Evolutionary conservation across 2,888 invertebrate genomes (phyloP).

Genomic region (Ceratothoa steindachneri): DNA sequence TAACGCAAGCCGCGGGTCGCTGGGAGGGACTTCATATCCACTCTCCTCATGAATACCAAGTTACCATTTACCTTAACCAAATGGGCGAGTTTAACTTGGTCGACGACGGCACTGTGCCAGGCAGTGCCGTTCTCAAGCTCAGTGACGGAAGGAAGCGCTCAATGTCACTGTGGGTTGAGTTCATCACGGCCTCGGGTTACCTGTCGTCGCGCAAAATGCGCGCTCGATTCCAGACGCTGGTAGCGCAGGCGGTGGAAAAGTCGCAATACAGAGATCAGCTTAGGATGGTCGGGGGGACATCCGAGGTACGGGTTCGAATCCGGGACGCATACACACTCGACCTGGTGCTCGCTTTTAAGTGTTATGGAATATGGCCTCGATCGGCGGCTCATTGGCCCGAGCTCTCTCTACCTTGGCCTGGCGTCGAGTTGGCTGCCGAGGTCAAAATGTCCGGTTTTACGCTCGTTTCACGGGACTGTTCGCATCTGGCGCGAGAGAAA

Average conservation of each 20-base stretch:
- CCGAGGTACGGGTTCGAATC: conserved; percentile 82
- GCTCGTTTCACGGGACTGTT: conserved; percentile 62
- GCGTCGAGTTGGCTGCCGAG: conserved; percentile 82
- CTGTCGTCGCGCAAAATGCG: conserved; percentile 89
- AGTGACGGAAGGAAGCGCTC: conserved; percentile 92
- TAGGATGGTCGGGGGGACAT: conserved; percentile 89
- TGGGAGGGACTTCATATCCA: conserved; percentile 89
- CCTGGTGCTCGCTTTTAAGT: conserved; percentile 90
- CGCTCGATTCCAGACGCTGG: conserved; percentile 77
- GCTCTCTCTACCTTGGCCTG: conserved; percentile 86
- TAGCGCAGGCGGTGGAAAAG: conserved; percentile 76
- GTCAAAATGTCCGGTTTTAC: conserved; percentile 91
- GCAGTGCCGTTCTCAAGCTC: conserved; percentile 87
- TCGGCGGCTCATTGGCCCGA: conserved; percentile 92
- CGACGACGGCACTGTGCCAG: conserved; percentile 86
- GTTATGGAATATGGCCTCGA: conserved; percentile 88
- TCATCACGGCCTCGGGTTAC: conserved; percentile 93
- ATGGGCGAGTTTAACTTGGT: conserved; percentile 97
- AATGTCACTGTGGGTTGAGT: conserved; percentile 97
- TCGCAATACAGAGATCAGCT: conserved; percentile 87
- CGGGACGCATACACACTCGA: conserved; percentile 85
- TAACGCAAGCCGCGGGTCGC: conserved; percentile 81
- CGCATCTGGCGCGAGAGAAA: conserved; percentile 63
- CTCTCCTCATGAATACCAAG: conserved; percentile 89
- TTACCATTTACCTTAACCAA: conserved; percentile 89